Base-by-base conservation (phyloP, 2,797 vertebrate genomes). In the Muscicapa comitata region DNA sequence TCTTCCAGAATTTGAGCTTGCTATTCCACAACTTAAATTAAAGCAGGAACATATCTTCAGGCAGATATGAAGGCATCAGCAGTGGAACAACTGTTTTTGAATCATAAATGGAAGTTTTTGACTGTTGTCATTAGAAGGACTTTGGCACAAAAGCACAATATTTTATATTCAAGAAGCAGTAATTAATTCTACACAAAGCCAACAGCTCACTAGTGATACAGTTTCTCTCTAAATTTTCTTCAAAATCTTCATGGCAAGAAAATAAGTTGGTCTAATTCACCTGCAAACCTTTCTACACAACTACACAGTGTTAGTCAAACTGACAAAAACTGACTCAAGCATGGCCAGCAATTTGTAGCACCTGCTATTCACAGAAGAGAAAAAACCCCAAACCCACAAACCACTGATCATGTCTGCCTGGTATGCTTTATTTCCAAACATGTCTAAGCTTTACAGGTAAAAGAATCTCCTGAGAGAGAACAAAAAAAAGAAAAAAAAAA, bases 211-310 rank as follows among this genome's bases (percentile, higher is more conserved):
- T 74, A 40, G 43, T 17, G 16, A 54, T 54, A 51, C 11, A 77
- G 26, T 50, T 50, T 73, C 48, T 82, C 63, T 72, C 78, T 83
- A 71, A 63, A 55, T 87, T 93, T 94, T 85, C 40, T 67, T 87
- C 50, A 53, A 57, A 94, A 80, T 50, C 40, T 43, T 71, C 78
- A 53, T 13, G 50, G 42, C 74, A 92, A 53, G 58, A 91, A 85
- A 87, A 90, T 25, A 68, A 91, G 17, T 48, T 80, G 25, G 23
- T 79, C 93, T 80, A 42, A 72, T 86, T 91, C 67, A 82, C 29
- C 71, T 89, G 50, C 65, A 93, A 95, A 85, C n/a, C 68, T 89
- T 92, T 95, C 93, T 67, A 75, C 66, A 16, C 33, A 92, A 51
- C 59, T 74, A 37, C 38, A 37, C 7, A 43, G 65, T 54, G 53